Percentiles rank a stretch among this genome's conserved stretches.
These are phyloP conservation scores for Pseudomugil tenellus DNA, from an alignment of 2,797 vertebrate genomes.

Conservation along the genomic window DNA sequence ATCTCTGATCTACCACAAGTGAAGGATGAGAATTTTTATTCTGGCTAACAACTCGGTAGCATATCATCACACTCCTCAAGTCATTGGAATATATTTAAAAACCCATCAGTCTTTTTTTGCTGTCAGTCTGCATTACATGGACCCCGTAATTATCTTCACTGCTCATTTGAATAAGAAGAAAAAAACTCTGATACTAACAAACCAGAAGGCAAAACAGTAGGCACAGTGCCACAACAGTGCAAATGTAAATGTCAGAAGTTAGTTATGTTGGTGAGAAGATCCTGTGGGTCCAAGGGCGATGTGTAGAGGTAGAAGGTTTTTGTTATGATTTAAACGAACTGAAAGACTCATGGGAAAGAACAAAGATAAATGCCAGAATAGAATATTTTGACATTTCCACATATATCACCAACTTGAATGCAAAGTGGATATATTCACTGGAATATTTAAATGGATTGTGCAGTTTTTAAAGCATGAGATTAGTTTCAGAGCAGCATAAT, in stretches of 20 bases:
- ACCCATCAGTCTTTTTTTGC: background rate
- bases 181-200: conserved; percentile 20
- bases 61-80: background rate
- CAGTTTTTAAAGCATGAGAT: conserved; percentile 67
- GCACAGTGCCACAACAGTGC: background rate
- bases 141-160: background rate
- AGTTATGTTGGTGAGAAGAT: conserved; percentile 41
- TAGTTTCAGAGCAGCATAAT: conserved; percentile 55
- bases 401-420: conserved; percentile 47
- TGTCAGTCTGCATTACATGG: background rate
- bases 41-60: too few relatives aligned
- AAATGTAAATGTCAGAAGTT: conserved; percentile 37
- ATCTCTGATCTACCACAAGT: too few relatives aligned
- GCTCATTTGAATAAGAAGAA: conserved; percentile 27
- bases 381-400: conserved; percentile 71
- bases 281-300: conserved; percentile 45
- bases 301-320: conserved; percentile 55
- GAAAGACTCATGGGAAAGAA: conserved; percentile 41
- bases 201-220: conserved; percentile 41
- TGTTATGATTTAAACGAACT: conserved; percentile 53
- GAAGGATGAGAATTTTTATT: too few relatives aligned
- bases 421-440: conserved; percentile 54
- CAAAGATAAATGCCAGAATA: conserved; percentile 61
- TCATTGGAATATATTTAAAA: conserved; percentile 15
- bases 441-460: conserved; percentile 62